Percentiles rank a stretch among this genome's conserved stretches.
Evolutionary conservation across 1,140 invertebrate genomes (phyloP).

Genomic region (Lamellibrachia luymesi): DNA sequence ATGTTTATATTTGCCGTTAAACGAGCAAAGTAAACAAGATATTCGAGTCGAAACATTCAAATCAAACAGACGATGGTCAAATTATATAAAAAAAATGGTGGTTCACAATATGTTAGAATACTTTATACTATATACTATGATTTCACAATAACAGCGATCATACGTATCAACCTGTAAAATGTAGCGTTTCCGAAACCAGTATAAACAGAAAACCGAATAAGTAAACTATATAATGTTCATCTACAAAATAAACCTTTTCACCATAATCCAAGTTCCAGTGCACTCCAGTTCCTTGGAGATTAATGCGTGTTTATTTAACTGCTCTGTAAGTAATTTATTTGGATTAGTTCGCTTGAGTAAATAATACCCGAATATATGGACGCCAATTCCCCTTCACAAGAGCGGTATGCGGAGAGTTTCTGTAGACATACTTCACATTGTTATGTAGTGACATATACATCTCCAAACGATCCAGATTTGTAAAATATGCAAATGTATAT

Average conservation of each 20-base stretch:
- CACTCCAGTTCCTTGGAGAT: background rate
- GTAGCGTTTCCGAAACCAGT: too few relatives aligned
- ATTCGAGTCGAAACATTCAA: background rate
- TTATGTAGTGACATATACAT: background rate
- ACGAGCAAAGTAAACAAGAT: background rate
- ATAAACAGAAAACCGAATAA: background rate
- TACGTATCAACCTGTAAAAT: too few relatives aligned
- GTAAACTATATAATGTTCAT: background rate
- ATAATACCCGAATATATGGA: background rate
- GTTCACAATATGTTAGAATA: too few relatives aligned
- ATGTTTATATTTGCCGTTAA: too few relatives aligned
- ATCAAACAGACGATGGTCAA: background rate
- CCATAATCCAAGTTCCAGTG: background rate
- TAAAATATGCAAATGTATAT: background rate
- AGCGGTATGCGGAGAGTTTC: background rate
- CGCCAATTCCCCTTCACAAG: background rate
- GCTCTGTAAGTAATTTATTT: slow-evolving; percentile 5
- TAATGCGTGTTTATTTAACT: background rate
- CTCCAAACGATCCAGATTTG: background rate
- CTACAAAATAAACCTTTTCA: background rate
- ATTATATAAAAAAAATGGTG: too few relatives aligned
- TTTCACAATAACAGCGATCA: background rate
- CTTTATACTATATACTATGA: too few relatives aligned
- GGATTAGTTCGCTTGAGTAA: background rate
- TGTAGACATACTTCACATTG: background rate